phyloP scores from a whole-genome alignment of 2,113 vertebrate species.

The Peucedramus taeniatus region DNA sequence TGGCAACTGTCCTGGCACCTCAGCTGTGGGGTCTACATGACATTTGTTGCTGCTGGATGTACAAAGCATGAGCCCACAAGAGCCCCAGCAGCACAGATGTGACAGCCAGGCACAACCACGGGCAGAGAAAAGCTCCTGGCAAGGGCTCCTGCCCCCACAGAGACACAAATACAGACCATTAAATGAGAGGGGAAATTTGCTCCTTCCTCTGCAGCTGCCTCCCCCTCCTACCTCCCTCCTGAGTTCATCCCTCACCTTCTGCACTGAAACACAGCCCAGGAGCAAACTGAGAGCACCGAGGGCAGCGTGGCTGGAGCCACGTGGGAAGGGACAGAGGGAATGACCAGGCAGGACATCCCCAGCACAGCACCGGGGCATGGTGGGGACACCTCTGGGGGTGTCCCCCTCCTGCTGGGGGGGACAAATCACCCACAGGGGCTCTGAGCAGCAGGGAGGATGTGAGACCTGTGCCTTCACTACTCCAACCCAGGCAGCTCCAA shows the following conservation, averaged over 20 bases:
- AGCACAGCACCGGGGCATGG: neutral
- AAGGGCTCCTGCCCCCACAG: neutral
- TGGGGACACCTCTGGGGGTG: neutral
- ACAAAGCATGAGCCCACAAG: neutral
- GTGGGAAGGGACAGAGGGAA: rapidly evolving
- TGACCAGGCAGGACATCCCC: neutral
- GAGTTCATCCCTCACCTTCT: neutral
- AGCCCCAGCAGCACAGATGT: neutral
- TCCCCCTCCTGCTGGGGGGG: neutral
- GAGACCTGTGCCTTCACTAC: rapidly evolving
- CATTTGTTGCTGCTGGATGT: neutral
- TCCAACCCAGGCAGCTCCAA: neutral
- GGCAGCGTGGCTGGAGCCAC: rapidly evolving
- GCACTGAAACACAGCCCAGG: neutral
- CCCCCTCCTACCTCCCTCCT: neutral
- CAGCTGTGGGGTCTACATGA: neutral
- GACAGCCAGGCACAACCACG: neutral
- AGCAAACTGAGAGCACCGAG: neutral
- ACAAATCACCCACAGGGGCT: neutral
- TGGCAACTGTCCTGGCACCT: neutral
- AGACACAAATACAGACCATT: neutral
- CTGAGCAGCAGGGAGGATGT: neutral
- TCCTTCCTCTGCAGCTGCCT: neutral
- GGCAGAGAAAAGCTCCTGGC: neutral
- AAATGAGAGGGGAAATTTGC: neutral